phyloP scores from a whole-genome alignment of 2,113 vertebrate species.

The Dermatemys mawii region DNA sequence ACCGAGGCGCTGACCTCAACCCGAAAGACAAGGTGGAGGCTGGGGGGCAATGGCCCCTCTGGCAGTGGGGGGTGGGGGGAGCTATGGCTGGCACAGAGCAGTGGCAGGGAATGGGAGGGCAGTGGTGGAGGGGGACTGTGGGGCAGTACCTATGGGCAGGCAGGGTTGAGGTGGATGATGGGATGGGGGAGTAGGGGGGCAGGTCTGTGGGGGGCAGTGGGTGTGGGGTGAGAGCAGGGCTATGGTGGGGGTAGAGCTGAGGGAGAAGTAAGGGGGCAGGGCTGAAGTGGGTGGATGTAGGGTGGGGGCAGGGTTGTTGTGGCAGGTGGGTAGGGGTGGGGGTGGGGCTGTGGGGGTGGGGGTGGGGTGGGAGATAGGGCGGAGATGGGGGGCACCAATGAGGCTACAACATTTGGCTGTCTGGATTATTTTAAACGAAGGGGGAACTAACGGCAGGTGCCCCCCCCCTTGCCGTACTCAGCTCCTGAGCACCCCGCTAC shows the following conservation, averaged over 20 bases:
- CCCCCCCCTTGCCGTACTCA: slow-evolving; percentile 1
- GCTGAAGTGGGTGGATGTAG: neutral
- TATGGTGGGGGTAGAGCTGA: too few relatives aligned
- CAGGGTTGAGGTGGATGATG: neutral
- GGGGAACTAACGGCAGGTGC: neutral
- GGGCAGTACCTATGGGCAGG: neutral
- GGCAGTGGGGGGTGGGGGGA: neutral
- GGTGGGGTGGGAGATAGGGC: too few relatives aligned
- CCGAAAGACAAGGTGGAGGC: slow-evolving; percentile 86
- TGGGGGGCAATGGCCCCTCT: neutral
- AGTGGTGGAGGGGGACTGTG: neutral
- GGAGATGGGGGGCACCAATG: neutral
- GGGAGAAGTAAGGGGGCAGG: too few relatives aligned
- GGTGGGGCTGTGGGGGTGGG: too few relatives aligned
- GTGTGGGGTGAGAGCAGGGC: too few relatives aligned
- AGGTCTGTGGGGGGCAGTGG: neutral
- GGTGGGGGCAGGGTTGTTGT: neutral
- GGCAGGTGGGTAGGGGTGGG: too few relatives aligned
- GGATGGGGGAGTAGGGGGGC: too few relatives aligned
- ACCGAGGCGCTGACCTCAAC: slow-evolving; percentile 82
- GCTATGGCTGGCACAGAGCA: too few relatives aligned
- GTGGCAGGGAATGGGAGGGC: neutral
- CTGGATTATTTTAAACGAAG: too few relatives aligned
- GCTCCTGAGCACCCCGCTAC: slow-evolving; percentile 87
- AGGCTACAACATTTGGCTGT: neutral